Conservation (phyloP, 2,797 vertebrate genomes). For the Yasuhikotakia modesta region DNA sequence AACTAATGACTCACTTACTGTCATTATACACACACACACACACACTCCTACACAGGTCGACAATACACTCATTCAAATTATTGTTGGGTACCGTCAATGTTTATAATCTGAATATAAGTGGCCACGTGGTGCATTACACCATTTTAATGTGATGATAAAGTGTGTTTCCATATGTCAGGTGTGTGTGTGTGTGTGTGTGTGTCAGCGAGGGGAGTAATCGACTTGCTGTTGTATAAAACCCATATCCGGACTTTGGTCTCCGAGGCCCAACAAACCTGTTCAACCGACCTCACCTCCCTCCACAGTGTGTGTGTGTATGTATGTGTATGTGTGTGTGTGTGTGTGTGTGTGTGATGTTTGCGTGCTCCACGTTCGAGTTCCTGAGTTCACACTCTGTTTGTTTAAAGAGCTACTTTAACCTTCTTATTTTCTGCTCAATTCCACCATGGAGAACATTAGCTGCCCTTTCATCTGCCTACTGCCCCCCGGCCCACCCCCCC, state of each 20-base stretch:
- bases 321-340: slow-evolving; percentile 33
- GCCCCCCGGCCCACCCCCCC: slow-evolving; percentile 55
- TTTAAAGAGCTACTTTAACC: slow-evolving; percentile 71
- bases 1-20: slow-evolving; percentile 68
- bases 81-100: slow-evolving; percentile 35
- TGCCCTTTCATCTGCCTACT: slow-evolving; percentile 72
- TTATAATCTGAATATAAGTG: slow-evolving; percentile 31
- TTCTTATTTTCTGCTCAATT: slow-evolving; percentile 77
- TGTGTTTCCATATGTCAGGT: slow-evolving; percentile 50
- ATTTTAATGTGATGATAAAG: slow-evolving; percentile 33
- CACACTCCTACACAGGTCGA: slow-evolving; percentile 45
- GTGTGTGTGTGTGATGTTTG: neutral
- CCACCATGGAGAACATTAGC: slow-evolving; percentile 69
- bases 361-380: slow-evolving; percentile 51
- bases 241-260: slow-evolving; percentile 73
- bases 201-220: slow-evolving; percentile 68
- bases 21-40: slow-evolving; percentile 57
- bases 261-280: slow-evolving; percentile 66
- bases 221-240: slow-evolving; percentile 67
- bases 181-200: slow-evolving; percentile 34
- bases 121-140: slow-evolving; percentile 6
- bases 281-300: slow-evolving; percentile 32
- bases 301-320: slow-evolving; percentile 2
- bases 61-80: slow-evolving; percentile 44
- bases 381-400: slow-evolving; percentile 71